These are phyloP conservation scores for Heliconius ethilla DNA, from an alignment of 2,888 invertebrate species.

Conservation along the genomic window DNA sequence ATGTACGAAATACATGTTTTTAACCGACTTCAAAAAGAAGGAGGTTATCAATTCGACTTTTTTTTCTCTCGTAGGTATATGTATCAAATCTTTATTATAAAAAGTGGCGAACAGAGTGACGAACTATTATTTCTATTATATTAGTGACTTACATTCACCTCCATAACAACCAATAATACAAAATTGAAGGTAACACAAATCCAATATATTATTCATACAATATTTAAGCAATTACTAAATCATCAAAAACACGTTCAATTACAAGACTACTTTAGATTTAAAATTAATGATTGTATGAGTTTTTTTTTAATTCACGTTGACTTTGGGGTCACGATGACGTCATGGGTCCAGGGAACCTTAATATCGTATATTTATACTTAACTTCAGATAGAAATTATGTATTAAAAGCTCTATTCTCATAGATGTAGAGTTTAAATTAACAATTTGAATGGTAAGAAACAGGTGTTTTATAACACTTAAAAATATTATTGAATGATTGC, in stretches of 20 bases:
- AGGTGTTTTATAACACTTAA: constrained; percentile 20
- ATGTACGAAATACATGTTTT: too few species aligned
- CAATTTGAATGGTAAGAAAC: background rate
- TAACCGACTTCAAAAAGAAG: too few species aligned
- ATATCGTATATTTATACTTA: constrained; percentile 35
- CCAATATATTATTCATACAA: background rate
- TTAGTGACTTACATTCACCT: too few species aligned
- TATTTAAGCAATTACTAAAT: constrained; percentile 6
- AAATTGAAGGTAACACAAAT: background rate
- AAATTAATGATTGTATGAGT: constrained; percentile 31
- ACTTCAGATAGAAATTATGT: background rate
- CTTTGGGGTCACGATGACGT: constrained; percentile 58
- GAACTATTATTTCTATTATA: too few species aligned
- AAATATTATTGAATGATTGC: constrained; percentile 25
- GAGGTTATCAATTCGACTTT: too few species aligned
- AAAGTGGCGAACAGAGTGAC: too few species aligned
- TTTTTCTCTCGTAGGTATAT: too few species aligned
- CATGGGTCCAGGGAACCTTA: constrained; percentile 57
- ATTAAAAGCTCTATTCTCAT: background rate
- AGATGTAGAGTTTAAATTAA: background rate
- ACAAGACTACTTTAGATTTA: constrained; percentile 30
- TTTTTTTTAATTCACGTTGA: constrained; percentile 53
- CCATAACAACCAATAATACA: background rate
- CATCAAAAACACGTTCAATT: constrained; percentile 17
- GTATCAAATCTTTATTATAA: too few species aligned